Base-by-base conservation (phyloP, 2,113 vertebrate species). In the Acrocephalus kingi region DNA sequence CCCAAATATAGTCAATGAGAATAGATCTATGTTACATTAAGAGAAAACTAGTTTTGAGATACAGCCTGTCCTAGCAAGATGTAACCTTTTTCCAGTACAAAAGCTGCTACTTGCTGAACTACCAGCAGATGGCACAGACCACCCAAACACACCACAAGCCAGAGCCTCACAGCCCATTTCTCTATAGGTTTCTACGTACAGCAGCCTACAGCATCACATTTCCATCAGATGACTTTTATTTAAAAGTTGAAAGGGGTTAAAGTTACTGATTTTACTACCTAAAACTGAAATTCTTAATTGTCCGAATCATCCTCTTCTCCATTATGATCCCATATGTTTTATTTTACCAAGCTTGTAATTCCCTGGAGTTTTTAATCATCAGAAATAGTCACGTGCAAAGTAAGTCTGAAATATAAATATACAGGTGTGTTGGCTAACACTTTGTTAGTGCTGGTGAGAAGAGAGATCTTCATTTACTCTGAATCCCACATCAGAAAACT, bases 221-320 rank as follows among this genome's bases (percentile, higher is more conserved):
- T 15, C 23, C 45, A 33, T 43, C 68, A 55, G 25, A 13, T 13
- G 2, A 61, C 49, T 71, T 46, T 22, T 18, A 48, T 0, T 0
- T 16, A 24, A 27, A 62, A 63, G 16, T 11, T 78, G 41, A 56
- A 76, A 77, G 27, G 14, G 28, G 6, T 41, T 64, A 18, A 71
- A 86, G 31, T 30, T 46, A 63, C 23, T 72, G 13, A 59, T 87
- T 91, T 75, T 52, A 80, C 15, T 68, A 51, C 51, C 4, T 64
- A 56, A 67, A 67, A 58, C 14, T 19, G 49, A 58, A 85, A 73
- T 49, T 39, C n/a, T 86, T 68, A 31, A 24, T 69, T 11, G 14
- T 43, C 8, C 35, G 88, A 68, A 35, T 75, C 9, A 86, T 54
- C 15, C 21, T 49, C 43, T 56, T 27, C 78, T 87, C 61, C 41